Evolutionary conservation across 1,140 invertebrate genomes (phyloP), one percentile per base, ranked within the genome.

Genomic region (Scaptomyza graminum): DNA sequence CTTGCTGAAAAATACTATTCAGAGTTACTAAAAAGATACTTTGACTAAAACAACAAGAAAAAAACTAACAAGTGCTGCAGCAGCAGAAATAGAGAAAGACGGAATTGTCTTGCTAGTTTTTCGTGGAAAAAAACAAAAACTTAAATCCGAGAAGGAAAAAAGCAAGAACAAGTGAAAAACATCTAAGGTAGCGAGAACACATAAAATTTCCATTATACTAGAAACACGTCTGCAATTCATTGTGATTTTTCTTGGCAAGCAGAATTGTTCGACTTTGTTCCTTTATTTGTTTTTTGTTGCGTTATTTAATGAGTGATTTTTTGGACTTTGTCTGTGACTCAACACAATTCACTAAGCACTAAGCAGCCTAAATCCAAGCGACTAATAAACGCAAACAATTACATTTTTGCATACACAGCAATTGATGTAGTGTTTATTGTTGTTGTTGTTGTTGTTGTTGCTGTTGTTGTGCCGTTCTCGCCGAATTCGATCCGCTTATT

Each of bases 131-230:
- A 41, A 70, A 31, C n/a, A 31, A 57, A 56, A 13, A 18, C 18
- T 2, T 3, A 22, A 22, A 22, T 22, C 16, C 52, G 43, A 44
- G 28, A 56, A 25, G 11, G 0, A 22, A 7, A 54, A 49, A 46
- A 64, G 2, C 6, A 31, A 55, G 18, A 31, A 61, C 11, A 61
- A 43, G 44, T 61, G 44, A 11, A 73, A 28, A 39, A 13, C 54
- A 57, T 46, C 47, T 37, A 79, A 81, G 78, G 80, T 81, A 85
- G 67, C 56, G 72, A 44, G 72, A 44, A 79, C 31, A 71, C 37
- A 71, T 65, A 77, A 87, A 84, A 87, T 87, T 84, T 84, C 81
- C 81, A 87, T 77, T 84, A 84, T 84, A 84, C 81, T 85, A 87
- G 62, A 83, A 66, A 64, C 34, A 64, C 34, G 25, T 65, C 59